These are phyloP conservation scores for Gymnopithys bicolor DNA, from an alignment of 2,797 vertebrate species.

Conservation along the genomic window DNA sequence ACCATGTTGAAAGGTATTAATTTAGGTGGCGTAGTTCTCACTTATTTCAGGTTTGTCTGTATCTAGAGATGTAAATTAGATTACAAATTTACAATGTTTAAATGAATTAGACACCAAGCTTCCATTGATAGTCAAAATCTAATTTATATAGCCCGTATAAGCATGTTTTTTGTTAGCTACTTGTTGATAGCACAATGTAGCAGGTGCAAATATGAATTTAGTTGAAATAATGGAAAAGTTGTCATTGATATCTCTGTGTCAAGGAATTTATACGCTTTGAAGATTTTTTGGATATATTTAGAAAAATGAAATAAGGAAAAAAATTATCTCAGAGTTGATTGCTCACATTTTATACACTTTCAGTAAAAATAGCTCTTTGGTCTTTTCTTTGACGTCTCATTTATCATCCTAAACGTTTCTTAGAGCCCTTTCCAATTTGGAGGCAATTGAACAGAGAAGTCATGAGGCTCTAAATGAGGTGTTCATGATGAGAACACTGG, in stretches of 20 bases:
- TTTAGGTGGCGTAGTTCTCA: background rate
- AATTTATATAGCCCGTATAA: background rate
- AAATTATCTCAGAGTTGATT: background rate
- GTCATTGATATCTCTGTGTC: background rate
- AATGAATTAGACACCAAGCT: background rate
- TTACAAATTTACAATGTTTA: background rate
- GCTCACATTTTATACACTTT: background rate
- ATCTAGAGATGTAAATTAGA: background rate
- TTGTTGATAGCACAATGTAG: background rate
- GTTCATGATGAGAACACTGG: constrained; percentile 15
- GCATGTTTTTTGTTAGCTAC: background rate
- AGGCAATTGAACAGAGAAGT: constrained; percentile 6
- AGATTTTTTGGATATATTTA: background rate
- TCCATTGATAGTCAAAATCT: background rate
- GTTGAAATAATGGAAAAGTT: background rate
- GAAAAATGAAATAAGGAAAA: background rate
- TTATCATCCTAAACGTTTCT: background rate
- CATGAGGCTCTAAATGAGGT: background rate
- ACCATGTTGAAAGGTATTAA: background rate
- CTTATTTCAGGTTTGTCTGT: background rate
- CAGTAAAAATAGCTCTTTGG: background rate
- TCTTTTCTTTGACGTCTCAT: background rate
- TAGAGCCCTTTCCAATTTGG: background rate
- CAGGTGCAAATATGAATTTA: background rate
- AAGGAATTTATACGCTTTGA: background rate